A percentile compares a stretch with the other conserved stretches of the same genome.
phyloP scores from a whole-genome alignment of 1,140 invertebrate species.

The Drosophila ogumai region DNA sequence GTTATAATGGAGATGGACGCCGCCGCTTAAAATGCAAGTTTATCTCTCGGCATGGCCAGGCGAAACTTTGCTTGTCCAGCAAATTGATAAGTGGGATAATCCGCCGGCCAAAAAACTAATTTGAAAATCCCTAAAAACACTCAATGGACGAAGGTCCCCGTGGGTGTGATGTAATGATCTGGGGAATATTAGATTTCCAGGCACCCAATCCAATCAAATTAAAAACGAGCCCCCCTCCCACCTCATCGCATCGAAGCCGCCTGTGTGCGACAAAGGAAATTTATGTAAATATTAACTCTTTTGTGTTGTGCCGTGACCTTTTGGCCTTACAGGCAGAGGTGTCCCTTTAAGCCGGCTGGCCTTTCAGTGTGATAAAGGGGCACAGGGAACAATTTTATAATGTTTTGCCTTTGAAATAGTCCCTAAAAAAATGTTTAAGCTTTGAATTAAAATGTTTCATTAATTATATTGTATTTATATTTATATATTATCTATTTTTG shows the following conservation, averaged over 20 bases:
- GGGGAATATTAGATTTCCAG: constrained; percentile 30
- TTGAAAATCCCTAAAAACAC: constrained; percentile 45
- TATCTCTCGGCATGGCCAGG: constrained; percentile 34
- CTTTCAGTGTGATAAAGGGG: not conserved
- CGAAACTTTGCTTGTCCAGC: constrained; percentile 50
- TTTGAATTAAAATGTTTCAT: no score
- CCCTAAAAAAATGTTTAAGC: not conserved
- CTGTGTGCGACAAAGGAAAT: constrained; percentile 26
- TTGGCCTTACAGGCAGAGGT: constrained; percentile 18
- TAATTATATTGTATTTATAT: not conserved
- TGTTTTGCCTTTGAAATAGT: not conserved
- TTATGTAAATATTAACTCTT: constrained; percentile 52
- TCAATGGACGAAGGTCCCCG: not conserved
- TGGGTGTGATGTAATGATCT: constrained; percentile 47
- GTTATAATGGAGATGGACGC: constrained; percentile 57
- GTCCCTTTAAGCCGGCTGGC: constrained; percentile 8
- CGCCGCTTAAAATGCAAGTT: constrained; percentile 58
- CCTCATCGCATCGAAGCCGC: constrained; percentile 1
- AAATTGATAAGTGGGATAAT: constrained; percentile 57
- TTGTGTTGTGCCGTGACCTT: constrained; percentile 38
- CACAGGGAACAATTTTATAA: constrained; percentile 10
- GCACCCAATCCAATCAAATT: constrained; percentile 49
- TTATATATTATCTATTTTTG: not conserved
- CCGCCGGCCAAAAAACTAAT: constrained; percentile 34
- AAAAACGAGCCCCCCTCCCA: constrained; percentile 2